These are phyloP conservation scores for Ochotona curzoniae DNA, from an alignment of 2,113 vertebrate genomes.

Conservation along the genomic window DNA sequence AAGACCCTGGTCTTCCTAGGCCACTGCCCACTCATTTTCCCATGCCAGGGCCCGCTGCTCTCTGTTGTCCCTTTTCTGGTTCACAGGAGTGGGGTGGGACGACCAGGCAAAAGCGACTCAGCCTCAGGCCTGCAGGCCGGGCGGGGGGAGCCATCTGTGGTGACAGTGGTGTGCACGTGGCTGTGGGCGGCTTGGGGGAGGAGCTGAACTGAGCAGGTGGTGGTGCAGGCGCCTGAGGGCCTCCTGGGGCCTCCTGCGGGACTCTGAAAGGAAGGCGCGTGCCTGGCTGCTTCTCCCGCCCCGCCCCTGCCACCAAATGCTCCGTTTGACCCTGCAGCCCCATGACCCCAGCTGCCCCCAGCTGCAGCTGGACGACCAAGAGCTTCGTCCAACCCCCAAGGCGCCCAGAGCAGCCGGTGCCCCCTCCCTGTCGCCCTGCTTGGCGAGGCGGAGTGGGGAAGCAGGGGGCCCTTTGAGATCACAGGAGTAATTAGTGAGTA, in stretches of 20 bases:
- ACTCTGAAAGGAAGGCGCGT: not conserved
- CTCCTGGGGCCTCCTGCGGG: slow-evolving; percentile 23
- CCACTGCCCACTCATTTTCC: not conserved
- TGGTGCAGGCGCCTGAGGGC: fast-evolving
- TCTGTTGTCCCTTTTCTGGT: not conserved
- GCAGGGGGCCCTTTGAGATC: not conserved
- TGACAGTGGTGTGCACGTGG: not conserved
- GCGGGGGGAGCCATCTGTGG: slow-evolving; percentile 33
- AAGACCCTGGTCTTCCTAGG: not conserved
- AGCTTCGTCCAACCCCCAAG: not conserved
- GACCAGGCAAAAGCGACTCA: slow-evolving; percentile 1
- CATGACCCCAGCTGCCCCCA: not conserved
- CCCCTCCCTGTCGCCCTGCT: not conserved
- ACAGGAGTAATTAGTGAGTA: not conserved
- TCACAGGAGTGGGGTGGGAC: not conserved
- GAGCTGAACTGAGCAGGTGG: slow-evolving; percentile 56
- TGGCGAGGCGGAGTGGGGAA: too few relatives aligned
- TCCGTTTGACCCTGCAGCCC: slow-evolving; percentile 18
- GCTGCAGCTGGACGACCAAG: not conserved
- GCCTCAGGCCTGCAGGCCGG: not conserved
- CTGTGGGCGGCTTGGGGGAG: not conserved
- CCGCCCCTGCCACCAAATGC: slow-evolving; percentile 44
- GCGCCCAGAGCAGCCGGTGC: too few relatives aligned
- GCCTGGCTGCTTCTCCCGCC: not conserved
- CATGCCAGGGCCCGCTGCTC: not conserved